These are phyloP conservation scores for Philopedon plagiatum DNA, from an alignment of 2,888 invertebrate genomes.

Conservation along the genomic window DNA sequence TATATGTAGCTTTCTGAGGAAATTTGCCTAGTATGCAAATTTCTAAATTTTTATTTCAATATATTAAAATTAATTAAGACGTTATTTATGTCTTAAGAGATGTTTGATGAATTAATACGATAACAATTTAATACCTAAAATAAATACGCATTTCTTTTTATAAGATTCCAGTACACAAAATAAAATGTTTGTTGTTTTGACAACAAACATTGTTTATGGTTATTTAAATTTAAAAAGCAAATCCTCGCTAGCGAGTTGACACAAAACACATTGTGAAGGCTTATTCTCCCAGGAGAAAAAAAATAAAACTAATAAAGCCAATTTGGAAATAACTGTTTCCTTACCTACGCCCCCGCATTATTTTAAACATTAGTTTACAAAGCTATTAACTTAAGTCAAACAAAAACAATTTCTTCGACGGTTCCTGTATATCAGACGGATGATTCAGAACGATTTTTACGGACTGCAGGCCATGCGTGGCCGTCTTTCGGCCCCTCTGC, in stretches of 20 bases:
- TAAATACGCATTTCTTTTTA: too few relatives aligned
- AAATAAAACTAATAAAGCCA: not conserved
- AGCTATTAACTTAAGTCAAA: slow-evolving; percentile 21
- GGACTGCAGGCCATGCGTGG: slow-evolving; percentile 33
- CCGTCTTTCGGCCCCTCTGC: slow-evolving; percentile 12
- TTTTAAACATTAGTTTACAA: slow-evolving; percentile 27
- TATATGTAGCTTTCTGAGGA: not conserved
- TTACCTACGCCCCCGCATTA: slow-evolving; percentile 16
- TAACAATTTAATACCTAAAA: too few relatives aligned
- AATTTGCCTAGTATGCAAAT: too few relatives aligned
- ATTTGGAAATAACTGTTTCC: slow-evolving; percentile 13
- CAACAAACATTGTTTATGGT: not conserved
- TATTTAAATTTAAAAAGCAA: not conserved
- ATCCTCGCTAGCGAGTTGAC: not conserved
- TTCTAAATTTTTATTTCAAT: too few relatives aligned
- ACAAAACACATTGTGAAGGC: not conserved
- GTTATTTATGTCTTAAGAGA: too few relatives aligned
- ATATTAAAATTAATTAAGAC: too few relatives aligned
- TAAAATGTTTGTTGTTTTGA: not conserved
- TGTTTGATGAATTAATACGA: too few relatives aligned
- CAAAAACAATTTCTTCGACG: slow-evolving; percentile 24
- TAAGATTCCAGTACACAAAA: not conserved
- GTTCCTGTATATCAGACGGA: slow-evolving; percentile 22
- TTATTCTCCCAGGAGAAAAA: not conserved
- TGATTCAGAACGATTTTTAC: slow-evolving; percentile 31